Percentiles rank a stretch among this genome's conserved stretches.
Conservation (phyloP, 2,113 vertebrate species). For the Phrynosoma platyrhinos region DNA sequence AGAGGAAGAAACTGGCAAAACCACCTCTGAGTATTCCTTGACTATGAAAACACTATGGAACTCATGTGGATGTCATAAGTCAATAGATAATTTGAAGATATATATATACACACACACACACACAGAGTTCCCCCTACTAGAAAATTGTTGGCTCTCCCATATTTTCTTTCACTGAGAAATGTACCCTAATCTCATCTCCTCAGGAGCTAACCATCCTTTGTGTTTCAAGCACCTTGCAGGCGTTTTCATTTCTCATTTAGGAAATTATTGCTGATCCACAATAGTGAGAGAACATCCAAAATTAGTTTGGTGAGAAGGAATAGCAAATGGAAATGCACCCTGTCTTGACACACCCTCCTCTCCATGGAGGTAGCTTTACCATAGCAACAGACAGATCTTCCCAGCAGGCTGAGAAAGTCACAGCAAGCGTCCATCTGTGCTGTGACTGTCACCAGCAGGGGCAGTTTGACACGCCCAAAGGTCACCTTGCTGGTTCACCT, state of each 20-base stretch:
- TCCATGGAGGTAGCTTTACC: slow-evolving; percentile 1
- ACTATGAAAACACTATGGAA: too few species aligned
- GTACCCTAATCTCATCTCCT: not conserved
- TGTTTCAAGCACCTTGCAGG: not conserved
- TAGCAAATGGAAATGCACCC: not conserved
- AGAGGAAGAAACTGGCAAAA: too few species aligned
- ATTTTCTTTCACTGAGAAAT: not conserved
- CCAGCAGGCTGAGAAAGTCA: slow-evolving; percentile 23
- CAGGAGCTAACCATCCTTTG: not conserved
- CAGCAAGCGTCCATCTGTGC: slow-evolving; percentile 14
- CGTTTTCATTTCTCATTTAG: not conserved
- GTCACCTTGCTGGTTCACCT: not conserved
- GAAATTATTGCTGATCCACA: not conserved
- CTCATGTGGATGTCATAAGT: too few species aligned
- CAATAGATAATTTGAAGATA: too few species aligned
- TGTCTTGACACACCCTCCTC: slow-evolving; percentile 9
- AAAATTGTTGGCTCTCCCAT: not conserved
- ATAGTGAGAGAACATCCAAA: not conserved
- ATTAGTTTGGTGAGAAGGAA: not conserved
- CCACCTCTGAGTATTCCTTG: too few species aligned
- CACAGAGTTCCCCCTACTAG: not conserved
- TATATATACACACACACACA: too few species aligned
- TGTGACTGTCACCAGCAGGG: not conserved
- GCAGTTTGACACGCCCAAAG: not conserved
- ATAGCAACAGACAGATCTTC: slow-evolving; percentile 36